Evolutionary conservation across 1,140 invertebrate species (phyloP), one percentile per base, ranked within the genome.

Genomic region (Camponotus vicinus): DNA sequence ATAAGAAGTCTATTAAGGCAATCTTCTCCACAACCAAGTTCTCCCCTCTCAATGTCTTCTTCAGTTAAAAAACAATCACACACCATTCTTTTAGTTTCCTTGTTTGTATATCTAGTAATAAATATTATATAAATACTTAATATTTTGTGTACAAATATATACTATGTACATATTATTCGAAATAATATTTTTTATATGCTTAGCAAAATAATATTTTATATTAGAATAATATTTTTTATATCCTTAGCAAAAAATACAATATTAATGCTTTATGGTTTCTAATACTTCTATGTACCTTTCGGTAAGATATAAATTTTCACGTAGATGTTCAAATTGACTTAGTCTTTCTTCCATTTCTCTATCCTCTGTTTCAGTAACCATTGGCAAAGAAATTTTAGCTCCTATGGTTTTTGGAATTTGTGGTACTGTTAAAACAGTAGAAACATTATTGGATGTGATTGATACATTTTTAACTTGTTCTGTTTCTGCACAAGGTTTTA

Each of bases 1-100:
- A 99, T 98, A 6, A 99, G 96, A 93, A 99, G 96, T 93, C 98
- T 97, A 96, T 99, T 99, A 6, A 99, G 96, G 95, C 99, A 99
- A 95, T 99, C 98, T 92, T 99, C 98, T 0, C 98, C 98, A 95
- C 99, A 99, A 49, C 98, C 98, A 40, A 97, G 95, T 94, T 98
- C 97, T 1, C 98, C 98, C 85, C 97, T 95, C 49, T 97, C 96
- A 80, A 98, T 96, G 90, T 99, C 99, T 92, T 99, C 98, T 94
- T 97, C 97, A 5, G 98, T 98, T 82, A 98, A 95, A 91, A 98
- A 98, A 95, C 99, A 99, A 95, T 99, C 99, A 95, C 99, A 99
- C 27, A 98, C 96, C 98, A 99, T 99, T 88, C 98, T 96, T 79
- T 98, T 97, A 3, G 98, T 97, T 95, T 99, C 98, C 92, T 98